Evolutionary conservation across 2,797 vertebrate genomes (phyloP), one percentile per base, ranked within the genome.

Genomic region (Aythya fuligula): DNA sequence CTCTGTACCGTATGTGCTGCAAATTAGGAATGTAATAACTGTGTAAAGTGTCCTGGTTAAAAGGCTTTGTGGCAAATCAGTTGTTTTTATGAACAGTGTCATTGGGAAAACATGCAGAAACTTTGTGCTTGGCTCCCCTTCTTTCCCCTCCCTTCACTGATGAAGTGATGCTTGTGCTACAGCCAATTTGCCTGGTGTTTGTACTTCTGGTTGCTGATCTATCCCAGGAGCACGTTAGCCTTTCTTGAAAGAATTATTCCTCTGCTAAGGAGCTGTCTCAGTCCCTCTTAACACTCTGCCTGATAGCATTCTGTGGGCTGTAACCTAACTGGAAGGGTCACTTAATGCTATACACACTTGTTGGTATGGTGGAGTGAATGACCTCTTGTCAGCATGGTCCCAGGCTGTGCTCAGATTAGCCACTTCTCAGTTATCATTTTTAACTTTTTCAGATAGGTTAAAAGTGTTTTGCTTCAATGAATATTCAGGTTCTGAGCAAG

Each of bases 131-230:
- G 39, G 43, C 28, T 57, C 20, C 39, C 3, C 2, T 78, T 62
- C 58, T 72, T 19, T 18, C 5, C 21, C 4, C 2, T 1, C 0
- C 27, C 56, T 72, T 11, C 65, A 13, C 34, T 0, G 0, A 2
- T 11, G 5, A 15, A 62, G 19, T 82, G 12, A 6, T 4, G 19
- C 18, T 61, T n/a, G 12, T 43, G 66, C 14, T 62, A 0, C 7
- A 15, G 13, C 49, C 24, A 30, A 53, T 22, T 36, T 27, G n/a
- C 8, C 51, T 66, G 70, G 28, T 77, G 11, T 83, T 94, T 69
- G 65, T 38, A 9, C 15, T 34, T 77, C 21, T 18, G 7, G 10
- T 18, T 87, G 38, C 41, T 81, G 28, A 27, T 34, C 22, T n/a
- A 1, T n/a, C 20, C 60, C 47, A 38, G 4, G 2, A 65, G 10